Conservation (phyloP, 2,888 invertebrate species). For the Xylophagus ater region DNA sequence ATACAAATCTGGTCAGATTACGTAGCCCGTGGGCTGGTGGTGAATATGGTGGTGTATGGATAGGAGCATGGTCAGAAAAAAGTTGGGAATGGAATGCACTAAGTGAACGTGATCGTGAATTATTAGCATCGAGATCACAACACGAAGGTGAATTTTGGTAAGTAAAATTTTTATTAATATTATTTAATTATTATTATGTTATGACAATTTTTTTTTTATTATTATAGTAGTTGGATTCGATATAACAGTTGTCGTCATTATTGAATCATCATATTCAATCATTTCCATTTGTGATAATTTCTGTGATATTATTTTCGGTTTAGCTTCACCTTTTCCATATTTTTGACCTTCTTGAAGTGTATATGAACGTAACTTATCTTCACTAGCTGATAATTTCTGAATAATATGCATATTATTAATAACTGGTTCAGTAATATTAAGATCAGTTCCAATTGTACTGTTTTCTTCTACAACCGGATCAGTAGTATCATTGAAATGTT, state of each 20-base stretch:
- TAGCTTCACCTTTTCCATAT: slow-evolving; percentile 11
- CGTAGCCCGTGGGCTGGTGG: slow-evolving; percentile 43
- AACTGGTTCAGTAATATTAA: too few species aligned
- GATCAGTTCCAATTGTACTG: too few species aligned
- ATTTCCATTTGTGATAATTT: slow-evolving; percentile 8
- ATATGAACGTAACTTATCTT: slow-evolving; percentile 12
- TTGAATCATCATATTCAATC: slow-evolving; percentile 7
- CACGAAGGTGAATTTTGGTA: slow-evolving; percentile 63
- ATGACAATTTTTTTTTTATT: too few species aligned
- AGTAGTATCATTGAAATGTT: too few species aligned
- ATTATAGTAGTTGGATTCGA: too few species aligned
- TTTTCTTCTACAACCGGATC: too few species aligned
- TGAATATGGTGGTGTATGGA: slow-evolving; percentile 55
- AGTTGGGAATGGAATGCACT: slow-evolving; percentile 59
- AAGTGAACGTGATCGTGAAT: slow-evolving; percentile 49
- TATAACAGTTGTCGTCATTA: background rate
- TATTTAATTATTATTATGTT: too few species aligned
- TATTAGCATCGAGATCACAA: slow-evolving; percentile 48
- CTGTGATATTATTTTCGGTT: slow-evolving; percentile 11
- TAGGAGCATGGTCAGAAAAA: slow-evolving; percentile 59
- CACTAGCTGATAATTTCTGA: slow-evolving; percentile 9
- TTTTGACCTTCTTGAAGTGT: background rate
- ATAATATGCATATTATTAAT: slow-evolving; percentile 1
- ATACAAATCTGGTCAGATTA: slow-evolving; percentile 50
- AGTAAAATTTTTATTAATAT: too few species aligned